Evolutionary conservation across 2,113 vertebrate species (phyloP).

Genomic region (Nematolebias whitei): DNA sequence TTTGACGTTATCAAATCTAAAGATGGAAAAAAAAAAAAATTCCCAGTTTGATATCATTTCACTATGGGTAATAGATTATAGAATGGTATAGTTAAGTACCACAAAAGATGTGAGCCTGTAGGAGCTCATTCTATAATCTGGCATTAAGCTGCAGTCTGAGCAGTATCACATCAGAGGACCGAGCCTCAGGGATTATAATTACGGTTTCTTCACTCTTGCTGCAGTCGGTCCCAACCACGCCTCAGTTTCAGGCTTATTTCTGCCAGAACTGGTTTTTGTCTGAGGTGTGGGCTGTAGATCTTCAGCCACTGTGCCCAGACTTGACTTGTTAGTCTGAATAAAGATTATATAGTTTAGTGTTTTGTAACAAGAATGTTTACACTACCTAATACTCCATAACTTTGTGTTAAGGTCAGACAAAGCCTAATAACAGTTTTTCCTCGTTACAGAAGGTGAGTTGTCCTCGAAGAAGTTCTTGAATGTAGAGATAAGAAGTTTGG

Average conservation of each 20-base stretch:
- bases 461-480: slow-evolving; percentile 18
- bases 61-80: no score
- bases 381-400: not conserved
- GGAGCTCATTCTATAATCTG: not conserved
- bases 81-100: no score
- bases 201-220: slow-evolving; percentile 30
- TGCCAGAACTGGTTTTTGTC: slow-evolving; percentile 54
- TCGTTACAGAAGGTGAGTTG: slow-evolving; percentile 18
- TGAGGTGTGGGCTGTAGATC: slow-evolving; percentile 26
- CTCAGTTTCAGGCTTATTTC: slow-evolving; percentile 57
- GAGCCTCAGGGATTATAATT: slow-evolving; percentile 24
- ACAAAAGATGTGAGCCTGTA: not conserved
- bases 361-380: slow-evolving; percentile 4
- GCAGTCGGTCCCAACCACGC: slow-evolving; percentile 33
- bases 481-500: slow-evolving; percentile 63
- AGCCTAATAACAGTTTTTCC: slow-evolving; percentile 16
- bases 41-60: no score
- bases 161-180: slow-evolving; percentile 10
- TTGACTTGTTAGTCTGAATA: slow-evolving; percentile 31
- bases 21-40: no score
- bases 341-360: slow-evolving; percentile 28
- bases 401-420: not conserved
- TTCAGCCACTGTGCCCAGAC: slow-evolving; percentile 38
- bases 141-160: slow-evolving; percentile 41
- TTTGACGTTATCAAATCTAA: no score